Evolutionary conservation across 1,140 invertebrate species (phyloP).

Genomic region (Steinernema feltiae): DNA sequence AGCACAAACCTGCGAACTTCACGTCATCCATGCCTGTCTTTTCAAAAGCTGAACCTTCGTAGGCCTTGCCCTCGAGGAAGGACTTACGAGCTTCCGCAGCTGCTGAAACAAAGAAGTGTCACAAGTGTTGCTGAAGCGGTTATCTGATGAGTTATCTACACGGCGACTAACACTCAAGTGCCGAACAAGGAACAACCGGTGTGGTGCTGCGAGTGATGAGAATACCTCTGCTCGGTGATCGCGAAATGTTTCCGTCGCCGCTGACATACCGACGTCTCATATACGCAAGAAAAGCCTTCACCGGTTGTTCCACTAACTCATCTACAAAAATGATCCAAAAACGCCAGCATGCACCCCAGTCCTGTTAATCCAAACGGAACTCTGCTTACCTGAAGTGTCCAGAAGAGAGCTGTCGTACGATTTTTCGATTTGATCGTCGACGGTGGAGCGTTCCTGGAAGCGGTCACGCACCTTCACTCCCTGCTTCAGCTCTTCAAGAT

Average conservation of each 20-base stretch:
- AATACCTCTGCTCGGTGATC: constrained; percentile 3
- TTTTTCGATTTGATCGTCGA: constrained; percentile 28
- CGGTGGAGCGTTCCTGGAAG: constrained; percentile 32
- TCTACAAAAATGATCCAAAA: constrained; percentile 16
- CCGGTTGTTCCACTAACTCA: constrained; percentile 17
- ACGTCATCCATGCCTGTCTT: constrained; percentile 42
- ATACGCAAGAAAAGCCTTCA: constrained; percentile 17
- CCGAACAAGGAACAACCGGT: constrained; percentile 21
- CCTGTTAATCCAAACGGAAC: neutral
- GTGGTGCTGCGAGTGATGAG: neutral
- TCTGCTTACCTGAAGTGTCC: constrained; percentile 32
- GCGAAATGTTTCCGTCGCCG: neutral
- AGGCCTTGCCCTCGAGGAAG: constrained; percentile 50
- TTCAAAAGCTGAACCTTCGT: constrained; percentile 41
- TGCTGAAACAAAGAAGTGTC: constrained; percentile 27
- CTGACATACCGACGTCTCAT: constrained; percentile 19
- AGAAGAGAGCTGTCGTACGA: constrained; percentile 30
- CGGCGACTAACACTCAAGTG: neutral
- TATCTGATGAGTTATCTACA: neutral
- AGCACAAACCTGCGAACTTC: constrained; percentile 35
- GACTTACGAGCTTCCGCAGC: constrained; percentile 49
- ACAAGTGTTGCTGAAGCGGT: neutral
- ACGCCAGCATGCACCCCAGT: neutral
- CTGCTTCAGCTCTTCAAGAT: constrained; percentile 52
- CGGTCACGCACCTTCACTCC: constrained; percentile 35